Base-by-base conservation (phyloP, 2,888 invertebrate genomes). In the Leptothorax acervorum region DNA sequence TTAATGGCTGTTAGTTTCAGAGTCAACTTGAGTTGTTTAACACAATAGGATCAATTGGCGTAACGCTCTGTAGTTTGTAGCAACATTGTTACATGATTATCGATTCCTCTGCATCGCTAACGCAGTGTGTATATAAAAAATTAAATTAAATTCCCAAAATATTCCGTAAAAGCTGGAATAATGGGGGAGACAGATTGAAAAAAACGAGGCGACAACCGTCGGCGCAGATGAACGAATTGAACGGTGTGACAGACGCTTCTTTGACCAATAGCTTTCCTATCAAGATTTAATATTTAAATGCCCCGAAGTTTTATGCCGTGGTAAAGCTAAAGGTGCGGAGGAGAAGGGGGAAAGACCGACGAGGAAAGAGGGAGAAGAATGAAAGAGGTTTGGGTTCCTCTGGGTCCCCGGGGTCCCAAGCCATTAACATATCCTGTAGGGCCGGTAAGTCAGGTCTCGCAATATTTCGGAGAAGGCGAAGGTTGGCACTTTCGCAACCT, bases 361-460 rank as follows among this genome's bases (percentile, higher is more conserved):
- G 63, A 31, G 60, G 11, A 23, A 45, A 42, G 35, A 15, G 23
- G 31, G 51, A 42, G 68, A 51, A 73, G 28, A 76, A 66, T 68
- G 76, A 57, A 82, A 66, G 45, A 73, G 84, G 82, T 83, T 79
- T 55, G 88, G 84, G 87, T 86, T 86, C 85, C 45, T 84, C 62
- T 84, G 87, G 90, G 86, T 87, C 87, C 84, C 48, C 63, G 70
- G 73, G 82, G 71, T 73, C 66, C 73, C 73, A 87, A 83, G 86
- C 86, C 83, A 94, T 94, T 94, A 92, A 90, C 94, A 94, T 94
- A 94, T 94, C 94, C 93, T 91, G 94, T 93, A 93, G 88, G 92
- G 93, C 94, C 92, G 93, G 94, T 94, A 93, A 93, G 90, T 93
- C 93, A 93, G 92, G 93, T 92, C 92, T 89, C 92, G 91, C 92